Evolutionary conservation across 2,888 invertebrate species (phyloP).

Genomic region (Luperina testacea): DNA sequence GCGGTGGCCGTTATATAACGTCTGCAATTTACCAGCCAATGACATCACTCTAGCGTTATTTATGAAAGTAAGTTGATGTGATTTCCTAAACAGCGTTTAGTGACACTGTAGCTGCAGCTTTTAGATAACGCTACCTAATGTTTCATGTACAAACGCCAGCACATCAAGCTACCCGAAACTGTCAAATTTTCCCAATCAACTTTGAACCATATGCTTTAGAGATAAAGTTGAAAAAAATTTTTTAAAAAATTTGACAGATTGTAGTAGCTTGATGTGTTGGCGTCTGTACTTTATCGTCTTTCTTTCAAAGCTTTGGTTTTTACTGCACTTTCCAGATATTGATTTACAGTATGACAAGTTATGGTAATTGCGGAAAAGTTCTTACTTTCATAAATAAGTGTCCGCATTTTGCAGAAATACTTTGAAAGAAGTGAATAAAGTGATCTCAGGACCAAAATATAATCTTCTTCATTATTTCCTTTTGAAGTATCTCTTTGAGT

Average conservation of each 20-base stretch:
- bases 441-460: not conserved
- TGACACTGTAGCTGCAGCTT: not conserved
- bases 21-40: not conserved
- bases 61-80: not conserved
- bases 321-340: not conserved
- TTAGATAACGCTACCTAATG: not conserved
- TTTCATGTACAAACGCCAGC: not conserved
- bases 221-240: too few relatives aligned
- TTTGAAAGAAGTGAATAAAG: not conserved
- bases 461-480: conserved; percentile 1
- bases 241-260: too few relatives aligned
- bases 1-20: not conserved
- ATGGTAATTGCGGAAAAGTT: conserved; percentile 2
- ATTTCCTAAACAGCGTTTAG: not conserved
- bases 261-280: too few relatives aligned
- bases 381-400: not conserved
- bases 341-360: not conserved
- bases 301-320: not conserved
- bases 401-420: not conserved
- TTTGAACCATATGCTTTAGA: too few relatives aligned
- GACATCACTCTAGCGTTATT: not conserved
- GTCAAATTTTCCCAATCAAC: too few relatives aligned
- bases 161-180: too few relatives aligned
- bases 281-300: not conserved
- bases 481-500: not conserved